Evolutionary conservation across 1,140 invertebrate genomes (phyloP).

Genomic region (Laupala kohalensis): DNA sequence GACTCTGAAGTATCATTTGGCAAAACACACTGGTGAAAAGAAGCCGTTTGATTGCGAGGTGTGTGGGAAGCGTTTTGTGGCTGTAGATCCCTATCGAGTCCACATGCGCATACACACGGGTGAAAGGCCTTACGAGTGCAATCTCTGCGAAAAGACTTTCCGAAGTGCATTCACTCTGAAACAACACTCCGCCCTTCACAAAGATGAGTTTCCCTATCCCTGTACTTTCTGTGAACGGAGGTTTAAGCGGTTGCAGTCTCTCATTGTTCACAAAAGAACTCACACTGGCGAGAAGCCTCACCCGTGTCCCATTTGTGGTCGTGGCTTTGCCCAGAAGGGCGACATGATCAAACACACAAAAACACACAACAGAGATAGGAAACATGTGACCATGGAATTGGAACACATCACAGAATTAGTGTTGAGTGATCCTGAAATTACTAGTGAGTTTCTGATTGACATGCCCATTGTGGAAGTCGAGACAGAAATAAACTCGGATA

Average conservation of each 20-base stretch:
- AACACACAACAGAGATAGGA: conserved; percentile 26
- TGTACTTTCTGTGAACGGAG: conserved; percentile 12
- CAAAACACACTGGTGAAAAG: conserved; percentile 13
- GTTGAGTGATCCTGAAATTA: conserved; percentile 11
- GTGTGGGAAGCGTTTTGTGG: conserved; percentile 12
- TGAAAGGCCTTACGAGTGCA: conserved; percentile 11
- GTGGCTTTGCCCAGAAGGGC: conserved; percentile 29
- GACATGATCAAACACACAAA: conserved; percentile 32
- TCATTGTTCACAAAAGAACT: conserved; percentile 14
- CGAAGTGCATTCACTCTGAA: conserved; percentile 9
- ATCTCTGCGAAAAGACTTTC: conserved; percentile 6
- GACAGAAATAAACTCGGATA: conserved; percentile 9
- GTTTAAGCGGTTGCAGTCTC: conserved; percentile 13
- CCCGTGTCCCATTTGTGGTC: conserved; percentile 25
- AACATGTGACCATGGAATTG: conserved; percentile 1
- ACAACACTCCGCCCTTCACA: conserved; percentile 8
- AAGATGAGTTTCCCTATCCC: conserved; percentile 7
- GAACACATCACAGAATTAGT: conserved; percentile 8
- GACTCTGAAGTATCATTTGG: conserved; percentile 10
- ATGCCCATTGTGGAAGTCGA: conserved; percentile 13
- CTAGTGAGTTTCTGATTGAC: conserved; percentile 11
- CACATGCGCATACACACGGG: conserved; percentile 13
- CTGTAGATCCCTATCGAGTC: conserved; percentile 6
- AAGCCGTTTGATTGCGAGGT: conserved; percentile 12
- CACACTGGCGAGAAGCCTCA: conserved; percentile 35